Conservation (phyloP, 2,888 invertebrate genomes). For the Pyrrhosoma nymphula region DNA sequence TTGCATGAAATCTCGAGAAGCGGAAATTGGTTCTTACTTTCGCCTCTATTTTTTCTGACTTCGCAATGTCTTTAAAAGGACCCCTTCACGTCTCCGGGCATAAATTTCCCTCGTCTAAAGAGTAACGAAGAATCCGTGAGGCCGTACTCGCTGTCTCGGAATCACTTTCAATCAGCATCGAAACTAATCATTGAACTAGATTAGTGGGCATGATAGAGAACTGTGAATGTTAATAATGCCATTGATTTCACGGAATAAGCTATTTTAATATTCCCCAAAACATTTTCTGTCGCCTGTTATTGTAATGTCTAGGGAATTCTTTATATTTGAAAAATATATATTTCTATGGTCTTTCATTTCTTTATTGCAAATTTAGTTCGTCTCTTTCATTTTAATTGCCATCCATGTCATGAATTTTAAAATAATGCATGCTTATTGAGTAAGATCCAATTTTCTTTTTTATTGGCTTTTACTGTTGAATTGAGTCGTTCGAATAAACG, state of each 20-base stretch:
- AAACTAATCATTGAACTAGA: neutral
- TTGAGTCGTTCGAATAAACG: no score
- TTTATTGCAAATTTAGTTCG: no score
- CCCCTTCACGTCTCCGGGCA: neutral
- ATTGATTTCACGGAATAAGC: neutral
- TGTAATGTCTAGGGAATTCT: no score
- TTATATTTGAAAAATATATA: no score
- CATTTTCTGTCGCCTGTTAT: no score
- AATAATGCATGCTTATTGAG: no score
- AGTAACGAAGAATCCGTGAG: neutral
- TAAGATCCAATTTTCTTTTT: no score
- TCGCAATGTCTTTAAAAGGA: constrained; percentile 10
- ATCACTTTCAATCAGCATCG: neutral
- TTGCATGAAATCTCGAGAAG: constrained; percentile 5
- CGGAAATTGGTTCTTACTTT: neutral
- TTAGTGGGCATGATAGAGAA: neutral
- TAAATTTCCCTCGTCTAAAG: neutral
- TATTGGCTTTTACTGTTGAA: no score
- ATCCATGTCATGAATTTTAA: no score
- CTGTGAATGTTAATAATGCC: neutral
- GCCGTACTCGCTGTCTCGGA: neutral
- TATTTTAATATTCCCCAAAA: neutral
- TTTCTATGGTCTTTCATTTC: no score
- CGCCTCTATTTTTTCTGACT: constrained; percentile 17
- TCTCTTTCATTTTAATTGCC: no score